Conservation (phyloP, 2,888 invertebrate genomes). For the Colletes collaris region DNA sequence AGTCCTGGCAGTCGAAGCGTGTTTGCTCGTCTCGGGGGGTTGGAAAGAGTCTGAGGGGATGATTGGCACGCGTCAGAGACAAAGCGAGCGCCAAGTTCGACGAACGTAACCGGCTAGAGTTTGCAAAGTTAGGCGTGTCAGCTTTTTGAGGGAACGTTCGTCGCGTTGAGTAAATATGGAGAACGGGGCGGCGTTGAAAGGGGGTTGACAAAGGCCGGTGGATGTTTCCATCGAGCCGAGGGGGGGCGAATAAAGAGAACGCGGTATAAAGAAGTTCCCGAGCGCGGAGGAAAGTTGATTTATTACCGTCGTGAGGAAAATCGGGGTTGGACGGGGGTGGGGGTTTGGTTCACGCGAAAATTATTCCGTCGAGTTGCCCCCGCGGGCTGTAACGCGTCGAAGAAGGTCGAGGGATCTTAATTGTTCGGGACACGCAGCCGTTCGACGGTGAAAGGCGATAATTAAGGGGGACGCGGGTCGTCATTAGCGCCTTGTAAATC, state of each 20-base stretch:
- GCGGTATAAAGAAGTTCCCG: slow-evolving; percentile 47
- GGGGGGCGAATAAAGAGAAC: not conserved
- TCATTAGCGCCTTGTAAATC: slow-evolving; percentile 40
- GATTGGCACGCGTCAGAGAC: no score
- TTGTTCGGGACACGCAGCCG: slow-evolving; percentile 26
- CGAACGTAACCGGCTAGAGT: not conserved
- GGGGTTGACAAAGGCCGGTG: slow-evolving; percentile 27
- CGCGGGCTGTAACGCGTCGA: not conserved
- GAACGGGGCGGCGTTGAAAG: not conserved
- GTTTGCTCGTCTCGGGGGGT: no score
- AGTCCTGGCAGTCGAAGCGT: no score
- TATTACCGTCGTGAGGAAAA: slow-evolving; percentile 31
- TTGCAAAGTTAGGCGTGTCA: slow-evolving; percentile 23
- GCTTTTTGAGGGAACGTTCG: slow-evolving; percentile 56
- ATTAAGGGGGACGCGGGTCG: slow-evolving; percentile 37
- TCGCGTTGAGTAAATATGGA: slow-evolving; percentile 35
- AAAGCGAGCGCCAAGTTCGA: no score
- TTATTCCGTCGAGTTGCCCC: slow-evolving; percentile 46
- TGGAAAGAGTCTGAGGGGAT: no score
- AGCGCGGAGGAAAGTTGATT: slow-evolving; percentile 52
- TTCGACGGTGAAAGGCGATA: slow-evolving; percentile 28
- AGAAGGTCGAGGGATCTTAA: slow-evolving; percentile 20
- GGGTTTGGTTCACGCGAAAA: slow-evolving; percentile 18
- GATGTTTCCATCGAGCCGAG: slow-evolving; percentile 22
- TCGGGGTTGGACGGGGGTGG: not conserved